Conservation (phyloP, 2,797 vertebrate genomes). For the Hypotaenidia philippensis region DNA sequence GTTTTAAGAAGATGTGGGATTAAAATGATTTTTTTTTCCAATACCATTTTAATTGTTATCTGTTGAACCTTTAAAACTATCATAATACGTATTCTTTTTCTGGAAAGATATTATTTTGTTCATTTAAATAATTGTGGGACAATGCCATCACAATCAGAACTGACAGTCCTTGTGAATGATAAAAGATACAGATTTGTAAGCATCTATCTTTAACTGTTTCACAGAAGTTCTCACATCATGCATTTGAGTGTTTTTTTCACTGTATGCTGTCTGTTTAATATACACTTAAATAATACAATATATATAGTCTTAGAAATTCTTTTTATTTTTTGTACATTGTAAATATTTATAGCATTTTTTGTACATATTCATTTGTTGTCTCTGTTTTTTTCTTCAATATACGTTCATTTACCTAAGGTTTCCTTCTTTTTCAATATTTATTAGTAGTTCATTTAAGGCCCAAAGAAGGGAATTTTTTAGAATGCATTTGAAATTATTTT, state of each 20-base stretch:
- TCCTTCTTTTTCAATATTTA: neutral
- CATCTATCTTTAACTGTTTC: neutral
- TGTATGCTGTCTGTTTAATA: neutral
- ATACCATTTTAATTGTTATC: neutral
- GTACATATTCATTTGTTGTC: neutral
- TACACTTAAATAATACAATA: neutral
- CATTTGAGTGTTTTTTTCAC: neutral
- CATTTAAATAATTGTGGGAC: neutral
- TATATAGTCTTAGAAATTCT: neutral
- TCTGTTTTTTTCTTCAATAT: neutral
- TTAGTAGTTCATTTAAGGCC: neutral
- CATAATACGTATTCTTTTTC: neutral
- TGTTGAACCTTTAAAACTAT: neutral
- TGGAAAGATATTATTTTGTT: neutral
- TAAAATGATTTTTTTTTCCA: neutral
- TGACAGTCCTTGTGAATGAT: neutral
- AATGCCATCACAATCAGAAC: neutral
- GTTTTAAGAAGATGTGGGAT: neutral
- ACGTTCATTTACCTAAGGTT: neutral
- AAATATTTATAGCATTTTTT: neutral
- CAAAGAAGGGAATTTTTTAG: neutral
- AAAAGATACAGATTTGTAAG: neutral
- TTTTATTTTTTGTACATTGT: neutral
- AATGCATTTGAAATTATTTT: neutral
- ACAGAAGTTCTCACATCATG: neutral